Conservation (phyloP, 2,888 invertebrate species). For the Eupithecia abbreviata region DNA sequence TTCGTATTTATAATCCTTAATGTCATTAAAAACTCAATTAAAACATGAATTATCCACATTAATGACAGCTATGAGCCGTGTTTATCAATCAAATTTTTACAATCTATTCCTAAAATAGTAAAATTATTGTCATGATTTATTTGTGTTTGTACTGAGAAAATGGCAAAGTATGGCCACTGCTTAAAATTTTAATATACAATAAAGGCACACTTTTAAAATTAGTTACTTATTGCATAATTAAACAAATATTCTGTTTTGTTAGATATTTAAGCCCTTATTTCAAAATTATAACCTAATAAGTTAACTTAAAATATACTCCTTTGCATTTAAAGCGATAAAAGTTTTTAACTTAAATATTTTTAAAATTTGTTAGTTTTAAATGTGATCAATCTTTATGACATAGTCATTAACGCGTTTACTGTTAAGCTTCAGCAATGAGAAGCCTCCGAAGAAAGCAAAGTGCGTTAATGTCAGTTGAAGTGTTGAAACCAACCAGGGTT, state of each 20-base stretch:
- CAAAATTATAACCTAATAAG: not conserved
- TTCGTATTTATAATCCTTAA: not conserved
- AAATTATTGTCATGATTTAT: constrained; percentile 28
- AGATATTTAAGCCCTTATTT: constrained; percentile 6
- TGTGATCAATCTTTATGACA: not conserved
- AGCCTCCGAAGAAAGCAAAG: not conserved
- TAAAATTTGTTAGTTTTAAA: not conserved
- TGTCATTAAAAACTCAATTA: not conserved
- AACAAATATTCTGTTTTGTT: not conserved
- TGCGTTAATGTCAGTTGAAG: not conserved
- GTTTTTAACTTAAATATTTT: not conserved
- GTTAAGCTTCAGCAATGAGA: not conserved
- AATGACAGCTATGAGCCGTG: not conserved
- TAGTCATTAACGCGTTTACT: not conserved
- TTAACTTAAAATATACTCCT: constrained; percentile 12
- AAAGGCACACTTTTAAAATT: constrained; percentile 10
- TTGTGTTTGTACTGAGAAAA: constrained; percentile 22
- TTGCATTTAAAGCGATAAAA: constrained; percentile 5
- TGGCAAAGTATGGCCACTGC: constrained; percentile 23
- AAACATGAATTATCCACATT: not conserved
- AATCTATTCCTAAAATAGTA: not conserved
- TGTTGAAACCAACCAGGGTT: not conserved
- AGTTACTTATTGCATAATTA: not conserved
- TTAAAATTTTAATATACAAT: not conserved
- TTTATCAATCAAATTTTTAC: not conserved